Evolutionary conservation across 1,140 invertebrate species (phyloP).

Genomic region (Psix sp.): DNA sequence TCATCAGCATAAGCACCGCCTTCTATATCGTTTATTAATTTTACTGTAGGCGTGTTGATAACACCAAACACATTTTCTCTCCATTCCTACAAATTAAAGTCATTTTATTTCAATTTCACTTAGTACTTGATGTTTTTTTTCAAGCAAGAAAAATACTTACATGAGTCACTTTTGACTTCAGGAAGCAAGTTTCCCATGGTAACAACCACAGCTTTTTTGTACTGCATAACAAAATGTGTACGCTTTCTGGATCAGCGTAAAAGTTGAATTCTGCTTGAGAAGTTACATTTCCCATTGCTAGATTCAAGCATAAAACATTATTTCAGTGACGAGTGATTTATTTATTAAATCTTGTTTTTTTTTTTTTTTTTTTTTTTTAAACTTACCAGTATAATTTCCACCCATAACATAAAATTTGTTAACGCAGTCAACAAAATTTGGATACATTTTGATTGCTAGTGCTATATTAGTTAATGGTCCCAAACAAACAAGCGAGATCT

Average conservation of each 20-base stretch:
- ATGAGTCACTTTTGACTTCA: conserved; percentile 73
- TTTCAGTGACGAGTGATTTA: neutral
- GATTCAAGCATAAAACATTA: conserved; percentile 11
- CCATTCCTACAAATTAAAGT: conserved; percentile 77
- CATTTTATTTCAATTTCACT: conserved; percentile 5
- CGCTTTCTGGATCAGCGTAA: conserved; percentile 86
- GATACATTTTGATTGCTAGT: conserved; percentile 82
- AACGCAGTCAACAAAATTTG: conserved; percentile 79
- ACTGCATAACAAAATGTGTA: conserved; percentile 81
- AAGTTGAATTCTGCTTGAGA: conserved; percentile 89
- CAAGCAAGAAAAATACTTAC: conserved; percentile 71
- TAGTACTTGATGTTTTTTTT: conserved; percentile 4
- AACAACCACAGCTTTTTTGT: conserved; percentile 80
- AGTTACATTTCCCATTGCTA: conserved; percentile 83
- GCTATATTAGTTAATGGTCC: conserved; percentile 89
- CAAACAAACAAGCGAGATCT: conserved; percentile 81
- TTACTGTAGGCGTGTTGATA: conserved; percentile 71
- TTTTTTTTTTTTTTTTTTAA: neutral
- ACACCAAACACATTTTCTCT: conserved; percentile 74
- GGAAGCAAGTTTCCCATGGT: conserved; percentile 81
- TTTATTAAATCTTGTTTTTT: neutral
- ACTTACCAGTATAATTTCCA: conserved; percentile 83
- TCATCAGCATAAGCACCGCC: conserved; percentile 65
- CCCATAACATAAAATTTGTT: conserved; percentile 86
- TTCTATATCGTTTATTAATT: conserved; percentile 79